Base-by-base conservation (phyloP, 2,797 vertebrate genomes). In the Lateolabrax maculatus region DNA sequence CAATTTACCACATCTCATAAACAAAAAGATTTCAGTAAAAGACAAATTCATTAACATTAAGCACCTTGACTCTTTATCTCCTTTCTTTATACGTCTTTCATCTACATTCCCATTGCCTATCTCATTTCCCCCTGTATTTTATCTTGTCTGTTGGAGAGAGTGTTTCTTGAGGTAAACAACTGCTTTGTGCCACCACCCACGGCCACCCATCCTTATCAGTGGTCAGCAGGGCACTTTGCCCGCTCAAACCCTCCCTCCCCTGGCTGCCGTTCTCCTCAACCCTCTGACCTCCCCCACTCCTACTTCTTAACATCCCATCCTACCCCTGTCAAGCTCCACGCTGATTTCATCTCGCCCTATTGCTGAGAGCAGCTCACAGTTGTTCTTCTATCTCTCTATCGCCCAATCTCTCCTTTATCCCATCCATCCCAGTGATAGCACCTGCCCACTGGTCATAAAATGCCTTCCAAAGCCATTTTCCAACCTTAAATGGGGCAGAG, bases 321-420 rank as follows among this genome's bases (percentile, higher is more conserved):
- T 72, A 58, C 64, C 66, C 52, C 71, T 84, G 85, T 86, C 84
- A 64, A 66, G 77, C 79, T 43, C 72, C 82, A 65, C 2, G 67
- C 80, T 80, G 84, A 90, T 91, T 88, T 78, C 66, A 87, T 91
- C 82, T 91, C 8, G 1, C 61, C 75, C 79, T 49, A 31, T 60
- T 56, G 74, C 87, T 73, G 72, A 88, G 86, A 81, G 57, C 66
- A 58, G 80, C 86, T 80, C 81, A 72, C 77, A 66, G 79, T 75
- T 83, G 87, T 84, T 83, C 84, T 48, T 56, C 69, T 73, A 31
- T 86, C 80, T 77, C 71, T 85, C 77, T 80, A 88, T 89, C 83
- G n/a, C 77, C 1, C 3, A 69, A 86, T 90, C 67, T 85, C 73
- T 87, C 77, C 77, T 84, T 79, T n/a, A 63, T 68, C 73, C 75